Percentiles rank a stretch among this genome's conserved stretches.
These are phyloP conservation scores for Palythoa grandis DNA, from an alignment of 92 coral and sea anemone genomes.

Conservation along the genomic window DNA sequence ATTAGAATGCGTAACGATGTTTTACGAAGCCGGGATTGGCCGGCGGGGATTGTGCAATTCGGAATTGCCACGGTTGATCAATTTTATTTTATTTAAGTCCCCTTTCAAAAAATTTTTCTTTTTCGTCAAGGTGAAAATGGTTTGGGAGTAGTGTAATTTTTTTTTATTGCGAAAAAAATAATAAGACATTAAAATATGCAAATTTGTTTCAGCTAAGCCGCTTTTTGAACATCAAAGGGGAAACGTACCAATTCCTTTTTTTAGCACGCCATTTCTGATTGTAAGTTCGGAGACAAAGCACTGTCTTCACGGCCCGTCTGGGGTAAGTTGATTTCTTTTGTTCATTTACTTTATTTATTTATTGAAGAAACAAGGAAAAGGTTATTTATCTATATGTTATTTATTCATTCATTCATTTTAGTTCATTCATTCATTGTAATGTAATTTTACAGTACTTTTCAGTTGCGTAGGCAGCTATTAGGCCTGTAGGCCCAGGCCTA, in stretches of 20 bases:
- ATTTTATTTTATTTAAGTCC: neutral
- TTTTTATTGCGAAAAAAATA: neutral
- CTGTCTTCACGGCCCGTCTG: conserved; percentile 7
- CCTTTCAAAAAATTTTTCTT: neutral
- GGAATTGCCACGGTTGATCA: neutral
- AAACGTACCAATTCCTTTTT: conserved; percentile 17
- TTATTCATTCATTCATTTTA: too few species aligned
- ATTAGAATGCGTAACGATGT: neutral
- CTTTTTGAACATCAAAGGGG: conserved; percentile 34
- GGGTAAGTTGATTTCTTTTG: conserved; percentile 1
- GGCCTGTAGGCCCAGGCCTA: too few species aligned
- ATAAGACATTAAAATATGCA: neutral
- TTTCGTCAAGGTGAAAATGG: neutral
- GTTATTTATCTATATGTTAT: neutral
- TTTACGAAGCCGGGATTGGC: neutral
- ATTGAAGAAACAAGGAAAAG: neutral
- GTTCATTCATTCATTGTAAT: too few species aligned
- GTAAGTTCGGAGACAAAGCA: conserved; percentile 14
- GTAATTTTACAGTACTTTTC: too few species aligned
- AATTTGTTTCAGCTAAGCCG: conserved; percentile 7
- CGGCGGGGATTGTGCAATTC: neutral
- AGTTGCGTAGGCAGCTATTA: too few species aligned
- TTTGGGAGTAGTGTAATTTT: neutral
- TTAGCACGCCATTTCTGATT: conserved; percentile 9
- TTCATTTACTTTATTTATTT: neutral